Conservation (phyloP, 1,140 invertebrate genomes). For the Dendrolimus punctatus region DNA sequence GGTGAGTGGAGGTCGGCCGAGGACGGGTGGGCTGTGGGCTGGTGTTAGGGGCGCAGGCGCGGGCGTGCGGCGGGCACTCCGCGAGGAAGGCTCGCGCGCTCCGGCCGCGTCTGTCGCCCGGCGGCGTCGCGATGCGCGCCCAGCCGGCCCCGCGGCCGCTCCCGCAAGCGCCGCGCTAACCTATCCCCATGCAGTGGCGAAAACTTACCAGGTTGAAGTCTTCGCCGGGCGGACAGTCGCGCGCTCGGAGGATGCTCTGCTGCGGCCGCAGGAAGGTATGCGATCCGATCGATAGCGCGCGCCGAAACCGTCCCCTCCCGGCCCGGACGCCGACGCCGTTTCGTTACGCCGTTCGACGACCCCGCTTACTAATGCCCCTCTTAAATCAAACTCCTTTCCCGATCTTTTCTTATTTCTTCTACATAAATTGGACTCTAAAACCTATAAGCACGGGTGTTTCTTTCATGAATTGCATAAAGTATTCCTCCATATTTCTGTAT, state of each 20-base stretch:
- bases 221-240: constrained; percentile 78
- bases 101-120: constrained; percentile 46
- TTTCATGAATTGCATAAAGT: too few relatives aligned
- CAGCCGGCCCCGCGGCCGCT: constrained; percentile 52
- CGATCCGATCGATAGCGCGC: constrained; percentile 61
- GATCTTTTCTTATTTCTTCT: constrained; percentile 1
- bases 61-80: constrained; percentile 45
- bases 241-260: constrained; percentile 88
- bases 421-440: too few relatives aligned
- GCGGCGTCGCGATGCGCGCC: constrained; percentile 54
- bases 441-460: too few relatives aligned
- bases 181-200: constrained; percentile 79
- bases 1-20: constrained; percentile 13
- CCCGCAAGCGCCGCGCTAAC: constrained; percentile 53
- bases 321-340: constrained; percentile 52
- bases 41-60: constrained; percentile 31
- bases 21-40: constrained; percentile 9
- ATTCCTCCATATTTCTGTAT: too few relatives aligned
- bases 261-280: constrained; percentile 88
- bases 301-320: constrained; percentile 63
- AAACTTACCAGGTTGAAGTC: constrained; percentile 82
- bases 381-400: constrained; percentile 34
- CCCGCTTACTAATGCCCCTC: constrained; percentile 49
- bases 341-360: constrained; percentile 58
- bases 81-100: constrained; percentile 59